Evolutionary conservation across 2,888 invertebrate species (phyloP), one percentile per base, ranked within the genome.

Genomic region (Drosophila quinaria): DNA sequence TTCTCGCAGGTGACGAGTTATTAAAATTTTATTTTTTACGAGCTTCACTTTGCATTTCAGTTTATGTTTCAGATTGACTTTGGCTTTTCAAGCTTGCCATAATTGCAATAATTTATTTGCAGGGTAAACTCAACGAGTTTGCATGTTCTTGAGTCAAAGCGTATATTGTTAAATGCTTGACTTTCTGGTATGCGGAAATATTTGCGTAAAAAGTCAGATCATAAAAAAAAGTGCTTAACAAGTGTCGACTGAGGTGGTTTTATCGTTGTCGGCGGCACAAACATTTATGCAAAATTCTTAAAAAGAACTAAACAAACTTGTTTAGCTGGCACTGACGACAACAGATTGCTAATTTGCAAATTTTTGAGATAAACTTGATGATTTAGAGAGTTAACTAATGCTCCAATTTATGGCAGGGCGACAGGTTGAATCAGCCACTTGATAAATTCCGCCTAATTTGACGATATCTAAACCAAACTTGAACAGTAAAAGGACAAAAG

Each of bases 31-130:
- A 50, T 69, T 51, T 70, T 63, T 83, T 59, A 69, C 59, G 54
- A 81, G 70, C 68, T 81, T 81, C 49, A 51, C 37, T 65, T 66
- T 66, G 69, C n/a, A 51, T 59, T 70, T 58, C 13, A 44, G 19
- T 9, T 29, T 62, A 13, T 17, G n/a, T 46, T 42, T 56, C 15
- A 19, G 25, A 52, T 55, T 51, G 3, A 52, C 37, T 49, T 65
- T 44, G 22, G 41, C 19, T 68, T 60, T 42, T 41, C 29, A 25
- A 31, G 47, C 51, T 66, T 54, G 52, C 59, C 80, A 87, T 90
- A 90, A 89, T 87, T 90, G 87, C 69, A 70, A 75, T 74, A 72
- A 74, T 74, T 69, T 83, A 83, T 89, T 84, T 87, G 87, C 78
- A 75, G 78, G 72, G 66, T 25, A 78, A 78, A 78, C 65, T 64